These are phyloP conservation scores for Sardinella longiceps DNA, from an alignment of 2,797 vertebrate species.

Conservation along the genomic window DNA sequence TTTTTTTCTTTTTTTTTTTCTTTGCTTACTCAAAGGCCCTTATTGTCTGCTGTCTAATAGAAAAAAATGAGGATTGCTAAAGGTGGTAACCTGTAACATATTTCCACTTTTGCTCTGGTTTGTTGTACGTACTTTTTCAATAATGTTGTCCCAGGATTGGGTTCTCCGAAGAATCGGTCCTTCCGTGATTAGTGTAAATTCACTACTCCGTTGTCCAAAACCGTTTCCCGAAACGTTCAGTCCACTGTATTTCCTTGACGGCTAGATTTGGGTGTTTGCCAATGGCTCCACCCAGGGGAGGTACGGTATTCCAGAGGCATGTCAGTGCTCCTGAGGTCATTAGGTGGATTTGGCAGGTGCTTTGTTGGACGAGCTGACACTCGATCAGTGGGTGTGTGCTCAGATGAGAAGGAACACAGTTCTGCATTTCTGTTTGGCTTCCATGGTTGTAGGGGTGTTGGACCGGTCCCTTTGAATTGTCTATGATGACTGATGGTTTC, in stretches of 20 bases:
- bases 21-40: constrained; percentile 17
- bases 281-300: background rate
- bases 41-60: constrained; percentile 20
- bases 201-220: constrained; percentile 15
- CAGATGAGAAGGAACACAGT: background rate
- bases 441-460: background rate
- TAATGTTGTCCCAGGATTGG: constrained; percentile 8
- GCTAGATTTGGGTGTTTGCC: background rate
- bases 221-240: background rate
- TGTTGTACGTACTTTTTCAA: constrained; percentile 1
- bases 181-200: background rate
- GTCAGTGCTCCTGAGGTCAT: background rate
- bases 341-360: background rate
- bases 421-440: background rate
- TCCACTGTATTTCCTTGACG: background rate
- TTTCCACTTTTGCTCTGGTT: constrained; percentile 9
- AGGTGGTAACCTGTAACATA: constrained; percentile 19
- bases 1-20: background rate
- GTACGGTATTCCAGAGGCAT: constrained; percentile 15
- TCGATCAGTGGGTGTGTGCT: background rate
- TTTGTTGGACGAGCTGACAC: background rate
- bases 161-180: constrained; percentile 1
- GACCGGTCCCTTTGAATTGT: background rate
- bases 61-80: background rate
- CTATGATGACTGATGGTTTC: background rate